These are phyloP conservation scores for Ellobium chinense DNA, from an alignment of 2,888 invertebrate species.

Conservation along the genomic window DNA sequence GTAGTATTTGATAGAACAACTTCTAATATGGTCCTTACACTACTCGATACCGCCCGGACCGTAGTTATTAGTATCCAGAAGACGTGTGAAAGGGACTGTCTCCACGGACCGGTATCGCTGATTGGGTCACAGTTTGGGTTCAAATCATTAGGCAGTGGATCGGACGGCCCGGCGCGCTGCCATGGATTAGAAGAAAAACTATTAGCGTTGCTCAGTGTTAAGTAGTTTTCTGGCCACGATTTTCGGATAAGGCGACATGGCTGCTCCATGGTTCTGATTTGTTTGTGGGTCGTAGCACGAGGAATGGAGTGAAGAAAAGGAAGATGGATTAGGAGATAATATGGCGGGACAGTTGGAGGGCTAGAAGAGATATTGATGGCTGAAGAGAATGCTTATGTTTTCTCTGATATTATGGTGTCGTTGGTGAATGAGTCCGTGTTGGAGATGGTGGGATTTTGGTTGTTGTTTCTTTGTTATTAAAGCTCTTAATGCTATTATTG, in stretches of 20 bases:
- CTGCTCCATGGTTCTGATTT: background rate
- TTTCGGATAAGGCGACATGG: background rate
- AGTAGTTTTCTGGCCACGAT: background rate
- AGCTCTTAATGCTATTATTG: no score
- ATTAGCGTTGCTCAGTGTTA: background rate
- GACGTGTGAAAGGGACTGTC: background rate
- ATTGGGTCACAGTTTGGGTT: slow-evolving; percentile 23
- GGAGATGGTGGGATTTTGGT: no score
- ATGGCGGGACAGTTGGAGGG: background rate
- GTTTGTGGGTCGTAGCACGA: background rate
- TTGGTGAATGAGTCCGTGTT: no score
- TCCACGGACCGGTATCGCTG: slow-evolving; percentile 16
- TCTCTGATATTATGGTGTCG: no score
- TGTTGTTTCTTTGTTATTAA: no score
- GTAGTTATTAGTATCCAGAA: slow-evolving; percentile 10
- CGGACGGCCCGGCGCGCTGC: background rate
- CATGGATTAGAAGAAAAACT: background rate
- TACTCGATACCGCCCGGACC: slow-evolving; percentile 1
- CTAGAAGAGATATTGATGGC: background rate
- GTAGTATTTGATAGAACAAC: no score
- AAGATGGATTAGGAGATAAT: background rate
- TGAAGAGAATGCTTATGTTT: no score
- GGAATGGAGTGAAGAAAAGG: background rate
- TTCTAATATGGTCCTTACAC: no score
- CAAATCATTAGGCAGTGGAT: slow-evolving; percentile 26